Conservation (phyloP, 2,797 vertebrate species). For the Tokudaia tokunoshimensis region DNA sequence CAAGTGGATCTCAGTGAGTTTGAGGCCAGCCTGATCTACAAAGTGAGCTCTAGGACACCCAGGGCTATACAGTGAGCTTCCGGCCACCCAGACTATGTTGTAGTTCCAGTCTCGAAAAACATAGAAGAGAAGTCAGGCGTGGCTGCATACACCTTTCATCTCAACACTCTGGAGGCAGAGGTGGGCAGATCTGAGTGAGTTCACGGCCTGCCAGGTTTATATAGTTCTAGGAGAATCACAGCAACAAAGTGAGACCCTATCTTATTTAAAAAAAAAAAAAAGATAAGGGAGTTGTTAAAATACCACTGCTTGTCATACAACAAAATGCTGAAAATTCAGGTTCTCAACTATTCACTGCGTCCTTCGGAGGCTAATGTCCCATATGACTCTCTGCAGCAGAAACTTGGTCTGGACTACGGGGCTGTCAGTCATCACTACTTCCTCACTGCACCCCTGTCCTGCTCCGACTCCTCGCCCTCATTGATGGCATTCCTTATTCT, state of each 20-base stretch:
- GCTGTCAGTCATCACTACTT: not conserved
- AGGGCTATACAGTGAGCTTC: not conserved
- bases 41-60: not conserved
- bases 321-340: not conserved
- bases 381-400: not conserved
- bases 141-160: not conserved
- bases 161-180: not conserved
- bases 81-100: not conserved
- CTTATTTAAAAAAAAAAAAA: not conserved
- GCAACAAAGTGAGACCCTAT: not conserved
- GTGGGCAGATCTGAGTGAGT: no score
- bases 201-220: not conserved
- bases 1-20: not conserved
- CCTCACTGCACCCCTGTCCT: not conserved
- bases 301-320: not conserved
- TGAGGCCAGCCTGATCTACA: not conserved
- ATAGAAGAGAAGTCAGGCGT: not conserved
- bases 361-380: not conserved
- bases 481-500: not conserved
- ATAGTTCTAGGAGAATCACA: not conserved
- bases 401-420: not conserved
- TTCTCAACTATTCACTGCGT: not conserved
- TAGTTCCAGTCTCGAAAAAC: not conserved
- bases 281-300: not conserved
- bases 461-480: not conserved